These are phyloP conservation scores for Gastracanthus pulcherrimus DNA, from an alignment of 2,888 invertebrate species.

Conservation along the genomic window DNA sequence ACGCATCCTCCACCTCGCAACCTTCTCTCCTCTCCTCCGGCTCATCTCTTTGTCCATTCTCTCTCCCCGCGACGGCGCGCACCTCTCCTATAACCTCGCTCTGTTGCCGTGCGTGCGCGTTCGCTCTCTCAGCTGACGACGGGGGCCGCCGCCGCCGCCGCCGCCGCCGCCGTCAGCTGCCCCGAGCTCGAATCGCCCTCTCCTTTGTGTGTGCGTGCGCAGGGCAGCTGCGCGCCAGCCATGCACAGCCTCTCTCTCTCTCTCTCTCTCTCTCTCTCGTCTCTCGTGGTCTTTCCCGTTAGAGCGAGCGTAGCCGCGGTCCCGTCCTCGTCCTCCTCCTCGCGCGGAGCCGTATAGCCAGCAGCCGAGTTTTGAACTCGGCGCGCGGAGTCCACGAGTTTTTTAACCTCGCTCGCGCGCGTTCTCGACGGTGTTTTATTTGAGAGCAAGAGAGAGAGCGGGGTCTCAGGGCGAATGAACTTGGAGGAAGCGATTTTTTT, in stretches of 20 bases:
- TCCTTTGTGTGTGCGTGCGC: conserved; percentile 34
- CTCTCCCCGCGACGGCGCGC: neutral
- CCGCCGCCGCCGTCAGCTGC: too few species aligned
- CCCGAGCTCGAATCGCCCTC: too few species aligned
- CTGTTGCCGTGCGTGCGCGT: conserved; percentile 26
- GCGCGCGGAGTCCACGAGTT: conserved; percentile 39
- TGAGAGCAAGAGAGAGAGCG: neutral
- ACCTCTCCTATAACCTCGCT: neutral
- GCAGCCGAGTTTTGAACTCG: conserved; percentile 53
- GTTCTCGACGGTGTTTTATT: neutral
- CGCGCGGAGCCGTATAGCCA: neutral
- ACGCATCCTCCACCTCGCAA: neutral
- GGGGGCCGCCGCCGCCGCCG: neutral
- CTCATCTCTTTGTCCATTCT: neutral
- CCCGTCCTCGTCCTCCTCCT: neutral
- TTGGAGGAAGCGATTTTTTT: neutral
- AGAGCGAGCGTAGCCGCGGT: too few species aligned
- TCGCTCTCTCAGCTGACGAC: conserved; percentile 49
- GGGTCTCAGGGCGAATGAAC: neutral
- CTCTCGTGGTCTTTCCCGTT: conserved; percentile 49
- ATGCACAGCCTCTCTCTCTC: conserved; percentile 14
- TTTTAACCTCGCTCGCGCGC: conserved; percentile 49
- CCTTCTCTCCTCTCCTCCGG: neutral
- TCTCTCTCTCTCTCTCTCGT: neutral
- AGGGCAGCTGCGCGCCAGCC: conserved; percentile 49